phyloP scores from a whole-genome alignment of 2,888 invertebrate species.

The Philereme vetulata region DNA sequence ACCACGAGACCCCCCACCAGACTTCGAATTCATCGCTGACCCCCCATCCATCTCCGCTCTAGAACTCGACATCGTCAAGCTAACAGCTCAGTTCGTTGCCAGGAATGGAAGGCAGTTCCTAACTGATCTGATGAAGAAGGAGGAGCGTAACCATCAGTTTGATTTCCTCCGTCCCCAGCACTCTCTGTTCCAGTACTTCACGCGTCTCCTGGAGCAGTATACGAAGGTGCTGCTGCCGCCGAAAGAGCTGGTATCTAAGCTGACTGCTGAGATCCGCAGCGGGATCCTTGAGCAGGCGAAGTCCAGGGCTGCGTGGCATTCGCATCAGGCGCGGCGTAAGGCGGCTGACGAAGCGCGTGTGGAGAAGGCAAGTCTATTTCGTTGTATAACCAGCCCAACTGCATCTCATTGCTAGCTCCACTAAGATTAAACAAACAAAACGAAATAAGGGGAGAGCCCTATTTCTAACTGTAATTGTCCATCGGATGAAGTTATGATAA shows the following conservation, averaged over 20 bases:
- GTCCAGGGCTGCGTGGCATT: slow-evolving; percentile 98
- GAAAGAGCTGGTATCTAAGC: slow-evolving; percentile 92
- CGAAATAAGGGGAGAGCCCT: no score
- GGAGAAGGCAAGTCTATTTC: slow-evolving; percentile 83
- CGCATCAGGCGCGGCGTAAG: slow-evolving; percentile 96
- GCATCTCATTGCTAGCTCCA: no score
- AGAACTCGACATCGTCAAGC: slow-evolving; percentile 98
- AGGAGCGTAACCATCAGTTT: slow-evolving; percentile 99
- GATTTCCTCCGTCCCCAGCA: slow-evolving; percentile 99
- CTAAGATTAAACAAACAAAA: no score
- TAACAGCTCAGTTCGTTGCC: slow-evolving; percentile 99
- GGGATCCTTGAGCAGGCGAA: slow-evolving; percentile 93
- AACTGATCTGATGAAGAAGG: slow-evolving; percentile 98
- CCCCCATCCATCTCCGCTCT: slow-evolving; percentile 99
- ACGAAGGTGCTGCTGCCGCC: slow-evolving; percentile 98
- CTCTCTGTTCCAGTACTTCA: slow-evolving; percentile 99
- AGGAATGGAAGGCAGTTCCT: slow-evolving; percentile 98
- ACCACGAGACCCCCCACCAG: slow-evolving; percentile 95
- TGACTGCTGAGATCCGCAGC: slow-evolving; percentile 90
- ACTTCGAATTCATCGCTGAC: slow-evolving; percentile 97
- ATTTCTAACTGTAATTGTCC: no score
- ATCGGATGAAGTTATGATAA: no score
- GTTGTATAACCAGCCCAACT: neutral
- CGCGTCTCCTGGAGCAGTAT: slow-evolving; percentile 98
- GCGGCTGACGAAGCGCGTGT: slow-evolving; percentile 97